A percentile compares a stretch with the other conserved stretches of the same genome.
Evolutionary conservation across 1,140 invertebrate genomes (phyloP).

Genomic region (Bombus sibiricus): DNA sequence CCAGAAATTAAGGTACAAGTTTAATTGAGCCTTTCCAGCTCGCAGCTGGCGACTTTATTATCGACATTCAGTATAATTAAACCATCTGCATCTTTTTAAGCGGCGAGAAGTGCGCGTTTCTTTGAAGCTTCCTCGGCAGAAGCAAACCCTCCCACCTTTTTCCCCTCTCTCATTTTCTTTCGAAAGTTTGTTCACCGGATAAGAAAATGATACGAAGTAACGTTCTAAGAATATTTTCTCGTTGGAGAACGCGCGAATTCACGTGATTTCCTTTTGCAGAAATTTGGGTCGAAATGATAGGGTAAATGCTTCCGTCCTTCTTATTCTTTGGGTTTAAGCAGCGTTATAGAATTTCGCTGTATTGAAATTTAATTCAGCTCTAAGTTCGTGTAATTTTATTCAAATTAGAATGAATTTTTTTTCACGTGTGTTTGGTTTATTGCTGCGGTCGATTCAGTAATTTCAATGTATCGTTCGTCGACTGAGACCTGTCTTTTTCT

Average conservation of each 20-base stretch:
- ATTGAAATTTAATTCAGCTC: background rate
- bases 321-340: background rate
- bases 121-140: slow-evolving; percentile 31
- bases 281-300: background rate
- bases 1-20: slow-evolving; percentile 61
- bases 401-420: background rate
- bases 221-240: background rate
- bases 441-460: too few species aligned
- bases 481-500: background rate
- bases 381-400: background rate
- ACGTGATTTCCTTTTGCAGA: background rate
- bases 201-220: background rate
- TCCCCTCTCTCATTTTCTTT: background rate
- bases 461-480: background rate
- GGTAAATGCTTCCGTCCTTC: background rate
- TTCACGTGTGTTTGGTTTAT: background rate
- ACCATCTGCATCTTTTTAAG: slow-evolving; percentile 53
- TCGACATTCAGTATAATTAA: slow-evolving; percentile 72
- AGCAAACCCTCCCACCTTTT: background rate
- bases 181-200: background rate
- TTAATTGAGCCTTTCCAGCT: slow-evolving; percentile 68
- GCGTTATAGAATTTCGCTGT: background rate
- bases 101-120: slow-evolving; percentile 17
- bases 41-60: slow-evolving; percentile 73
- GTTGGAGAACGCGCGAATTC: background rate